A percentile compares a stretch with the other conserved stretches of the same genome.
Evolutionary conservation across 2,113 vertebrate species (phyloP).

Genomic region (Mola mola): DNA sequence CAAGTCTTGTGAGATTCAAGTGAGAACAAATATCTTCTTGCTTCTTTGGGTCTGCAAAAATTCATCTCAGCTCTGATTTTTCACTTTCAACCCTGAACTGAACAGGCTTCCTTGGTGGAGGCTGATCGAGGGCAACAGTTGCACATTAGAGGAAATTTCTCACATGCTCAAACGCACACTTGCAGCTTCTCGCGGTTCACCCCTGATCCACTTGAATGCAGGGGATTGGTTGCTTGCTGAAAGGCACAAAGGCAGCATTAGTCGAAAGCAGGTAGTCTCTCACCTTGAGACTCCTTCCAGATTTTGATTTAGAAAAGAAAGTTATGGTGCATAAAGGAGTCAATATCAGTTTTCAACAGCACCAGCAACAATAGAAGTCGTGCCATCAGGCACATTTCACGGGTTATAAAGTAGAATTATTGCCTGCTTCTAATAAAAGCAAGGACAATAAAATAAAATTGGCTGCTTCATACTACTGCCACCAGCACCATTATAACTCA

Average conservation of each 20-base stretch:
- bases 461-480: conserved; percentile 23
- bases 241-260: conserved; percentile 40
- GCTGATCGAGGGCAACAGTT: background rate
- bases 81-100: background rate
- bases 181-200: too few species aligned
- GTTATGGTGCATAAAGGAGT: conserved; percentile 14
- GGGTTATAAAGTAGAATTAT: conserved; percentile 9
- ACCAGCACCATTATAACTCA: conserved; percentile 24
- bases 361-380: conserved; percentile 12
- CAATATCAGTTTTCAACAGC: conserved; percentile 34
- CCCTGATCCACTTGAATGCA: background rate
- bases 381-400: conserved; percentile 19
- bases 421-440: conserved; percentile 26
- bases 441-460: conserved; percentile 14
- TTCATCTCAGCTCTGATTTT: conserved; percentile 13
- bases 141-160: too few species aligned
- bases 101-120: background rate
- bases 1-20: conserved; percentile 35
- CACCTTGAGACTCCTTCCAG: conserved; percentile 1
- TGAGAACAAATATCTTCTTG: conserved; percentile 15
- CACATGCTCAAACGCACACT: background rate
- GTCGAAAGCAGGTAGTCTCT: too few species aligned
- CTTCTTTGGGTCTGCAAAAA: conserved; percentile 30
- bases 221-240: conserved; percentile 32
- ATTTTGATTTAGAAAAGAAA: conserved; percentile 36